These are phyloP conservation scores for Mormyrus proboscirostris DNA, from an alignment of 2,797 vertebrate species.

Conservation along the genomic window DNA sequence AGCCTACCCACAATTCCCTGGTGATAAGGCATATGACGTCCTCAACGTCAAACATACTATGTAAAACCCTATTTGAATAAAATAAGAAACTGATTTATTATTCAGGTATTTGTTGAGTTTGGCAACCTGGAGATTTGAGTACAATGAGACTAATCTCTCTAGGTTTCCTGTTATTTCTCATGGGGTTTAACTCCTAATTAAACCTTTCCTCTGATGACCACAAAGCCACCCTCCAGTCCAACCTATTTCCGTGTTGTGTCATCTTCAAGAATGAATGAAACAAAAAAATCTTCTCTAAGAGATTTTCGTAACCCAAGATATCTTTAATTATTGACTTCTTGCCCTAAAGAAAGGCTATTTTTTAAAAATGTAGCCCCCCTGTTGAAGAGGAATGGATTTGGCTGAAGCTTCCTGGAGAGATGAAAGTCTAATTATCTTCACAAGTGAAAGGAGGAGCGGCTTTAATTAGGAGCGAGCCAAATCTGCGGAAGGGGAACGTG, in stretches of 20 bases:
- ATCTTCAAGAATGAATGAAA: slow-evolving; percentile 11
- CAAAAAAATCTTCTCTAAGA: slow-evolving; percentile 40
- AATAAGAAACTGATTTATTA: neutral
- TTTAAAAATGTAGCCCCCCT: slow-evolving; percentile 77
- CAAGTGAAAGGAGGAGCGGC: slow-evolving; percentile 82
- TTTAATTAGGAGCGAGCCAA: slow-evolving; percentile 82
- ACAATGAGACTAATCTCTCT: slow-evolving; percentile 23
- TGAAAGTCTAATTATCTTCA: slow-evolving; percentile 90
- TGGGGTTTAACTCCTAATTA: slow-evolving; percentile 33
- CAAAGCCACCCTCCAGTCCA: slow-evolving; percentile 22
- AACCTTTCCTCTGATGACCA: slow-evolving; percentile 25
- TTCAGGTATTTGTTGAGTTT: neutral
- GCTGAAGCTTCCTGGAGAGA: slow-evolving; percentile 86
- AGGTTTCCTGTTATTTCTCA: slow-evolving; percentile 34
- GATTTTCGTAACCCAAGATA: slow-evolving; percentile 68
- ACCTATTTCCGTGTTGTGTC: slow-evolving; percentile 16
- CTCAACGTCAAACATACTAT: neutral
- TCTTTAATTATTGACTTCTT: slow-evolving; percentile 83
- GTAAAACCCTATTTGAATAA: neutral
- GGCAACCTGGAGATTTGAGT: neutral
- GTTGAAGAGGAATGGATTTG: slow-evolving; percentile 86
- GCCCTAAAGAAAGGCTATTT: slow-evolving; percentile 70
- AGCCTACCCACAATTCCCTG: neutral
- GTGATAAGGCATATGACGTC: neutral
- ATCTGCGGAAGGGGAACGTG: slow-evolving; percentile 76